Evolutionary conservation across 2,888 invertebrate genomes (phyloP), one percentile per base, ranked within the genome.

Genomic region (Nomada flava): DNA sequence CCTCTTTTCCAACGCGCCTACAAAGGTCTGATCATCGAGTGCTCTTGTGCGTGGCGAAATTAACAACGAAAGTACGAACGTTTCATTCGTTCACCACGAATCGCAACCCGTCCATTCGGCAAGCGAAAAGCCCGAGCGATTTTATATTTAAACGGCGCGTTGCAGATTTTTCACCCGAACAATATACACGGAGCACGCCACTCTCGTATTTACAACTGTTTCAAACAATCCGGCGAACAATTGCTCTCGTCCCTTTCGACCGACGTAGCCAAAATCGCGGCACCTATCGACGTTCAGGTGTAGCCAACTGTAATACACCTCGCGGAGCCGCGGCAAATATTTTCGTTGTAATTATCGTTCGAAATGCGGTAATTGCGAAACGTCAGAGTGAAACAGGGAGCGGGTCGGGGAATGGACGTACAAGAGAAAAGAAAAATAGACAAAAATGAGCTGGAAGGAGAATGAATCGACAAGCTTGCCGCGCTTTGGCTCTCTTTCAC

Each of bases 401-500:
- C n/a, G 15, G 26, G 18, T 18, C 3, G 20, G 29, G 15, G 23
- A 29, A 36, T 2, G 10, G 7, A 10, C 36, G 4, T 13, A 23
- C 1, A 57, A 44, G 1, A 42, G 1, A 42, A 68, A n/a, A 10
- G 9, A 13, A 7, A 11, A 13, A 9, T 23, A n/a, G n/a, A 44
- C 3, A 69, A 26, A 57, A 42, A 57, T 1, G 23, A 44, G 13
- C 2, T 20, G n/a, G 53, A 23, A 44, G 59, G 36, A 52, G 13
- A 72, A 18, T 9, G 53, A 47, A 75, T 62, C 29, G 52, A 70
- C 71, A 13, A 62, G 26, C 71, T 13, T 10, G 23, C 15, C 47
- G 59, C 76, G 76, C 55, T 64, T 50, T 59, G 71, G 53, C 55
- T 73, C 47, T 53, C 67, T 60, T 62, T 52, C 55, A 26, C 29